Percentiles rank a stretch among this genome's conserved stretches.
These are phyloP conservation scores for Stegastes partitus DNA, from an alignment of 2,113 vertebrate species.

Conservation along the genomic window DNA sequence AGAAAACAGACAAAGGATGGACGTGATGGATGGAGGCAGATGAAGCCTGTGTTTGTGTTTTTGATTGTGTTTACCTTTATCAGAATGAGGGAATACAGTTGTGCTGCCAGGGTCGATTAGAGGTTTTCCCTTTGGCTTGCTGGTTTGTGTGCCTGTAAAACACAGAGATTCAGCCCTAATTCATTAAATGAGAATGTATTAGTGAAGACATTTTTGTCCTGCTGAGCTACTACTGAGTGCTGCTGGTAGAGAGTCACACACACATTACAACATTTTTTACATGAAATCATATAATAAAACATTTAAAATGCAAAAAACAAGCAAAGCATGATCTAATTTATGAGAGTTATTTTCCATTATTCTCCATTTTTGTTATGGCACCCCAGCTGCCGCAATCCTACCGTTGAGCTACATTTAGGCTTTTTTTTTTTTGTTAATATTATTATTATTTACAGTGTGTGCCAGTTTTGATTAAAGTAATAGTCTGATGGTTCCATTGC, in stretches of 20 bases:
- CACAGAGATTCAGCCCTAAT: constrained; percentile 1
- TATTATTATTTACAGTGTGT: no score
- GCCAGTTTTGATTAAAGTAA: background rate
- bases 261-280: background rate
- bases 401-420: no score
- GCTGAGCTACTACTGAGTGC: background rate
- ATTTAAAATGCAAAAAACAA: no score
- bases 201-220: background rate
- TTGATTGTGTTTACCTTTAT: constrained; percentile 87
- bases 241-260: background rate
- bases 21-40: background rate
- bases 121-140: constrained; percentile 78
- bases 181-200: background rate
- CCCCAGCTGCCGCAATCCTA: no score
- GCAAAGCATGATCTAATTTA: no score
- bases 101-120: constrained; percentile 88
- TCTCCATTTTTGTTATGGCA: no score
- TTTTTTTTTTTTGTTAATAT: no score
- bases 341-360: no score
- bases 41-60: background rate
- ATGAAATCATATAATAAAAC: no score
- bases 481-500: background rate
- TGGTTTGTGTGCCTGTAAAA: constrained; percentile 86
- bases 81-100: constrained; percentile 88
- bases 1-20: background rate